A percentile compares a stretch with the other conserved stretches of the same genome.
Evolutionary conservation across 2,113 vertebrate genomes (phyloP).

Genomic region (Myrmecophaga tridactyla): DNA sequence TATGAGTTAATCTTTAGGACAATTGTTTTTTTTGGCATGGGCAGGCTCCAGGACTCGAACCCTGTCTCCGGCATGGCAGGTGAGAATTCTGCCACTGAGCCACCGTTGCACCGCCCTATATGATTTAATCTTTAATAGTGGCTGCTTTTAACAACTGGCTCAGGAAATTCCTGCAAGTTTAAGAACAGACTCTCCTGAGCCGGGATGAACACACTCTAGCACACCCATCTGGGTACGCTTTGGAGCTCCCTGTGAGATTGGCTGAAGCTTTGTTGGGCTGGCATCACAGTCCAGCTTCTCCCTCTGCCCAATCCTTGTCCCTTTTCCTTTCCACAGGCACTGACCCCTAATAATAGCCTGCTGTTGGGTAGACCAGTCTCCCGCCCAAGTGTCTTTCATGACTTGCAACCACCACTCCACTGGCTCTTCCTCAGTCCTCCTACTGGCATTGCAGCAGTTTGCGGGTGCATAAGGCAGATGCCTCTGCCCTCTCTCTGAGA

Average conservation of each 20-base stretch:
- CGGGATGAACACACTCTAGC: fast-evolving
- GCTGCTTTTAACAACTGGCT: background rate
- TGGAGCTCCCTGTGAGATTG: background rate
- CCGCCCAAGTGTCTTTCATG: background rate
- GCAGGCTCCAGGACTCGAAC: too few relatives aligned
- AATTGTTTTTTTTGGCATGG: too few relatives aligned
- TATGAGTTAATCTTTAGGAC: background rate
- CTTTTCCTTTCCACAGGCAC: background rate
- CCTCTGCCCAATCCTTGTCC: background rate
- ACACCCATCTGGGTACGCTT: too few relatives aligned
- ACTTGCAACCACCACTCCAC: background rate
- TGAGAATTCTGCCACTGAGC: too few relatives aligned
- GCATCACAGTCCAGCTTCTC: background rate
- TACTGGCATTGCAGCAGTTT: background rate
- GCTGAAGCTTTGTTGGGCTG: background rate
- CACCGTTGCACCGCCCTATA: too few relatives aligned
- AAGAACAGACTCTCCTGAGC: fast-evolving
- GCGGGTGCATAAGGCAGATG: background rate
- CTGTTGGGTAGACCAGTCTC: background rate
- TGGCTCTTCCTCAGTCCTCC: background rate
- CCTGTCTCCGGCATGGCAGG: too few relatives aligned
- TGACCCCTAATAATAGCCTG: background rate
- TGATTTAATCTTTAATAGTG: background rate
- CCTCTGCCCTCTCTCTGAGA: too few relatives aligned
- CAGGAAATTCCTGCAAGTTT: background rate